Percentiles rank a stretch among this genome's conserved stretches.
Conservation (phyloP, 2,797 vertebrate genomes). For the Calcarius lapponicus region DNA sequence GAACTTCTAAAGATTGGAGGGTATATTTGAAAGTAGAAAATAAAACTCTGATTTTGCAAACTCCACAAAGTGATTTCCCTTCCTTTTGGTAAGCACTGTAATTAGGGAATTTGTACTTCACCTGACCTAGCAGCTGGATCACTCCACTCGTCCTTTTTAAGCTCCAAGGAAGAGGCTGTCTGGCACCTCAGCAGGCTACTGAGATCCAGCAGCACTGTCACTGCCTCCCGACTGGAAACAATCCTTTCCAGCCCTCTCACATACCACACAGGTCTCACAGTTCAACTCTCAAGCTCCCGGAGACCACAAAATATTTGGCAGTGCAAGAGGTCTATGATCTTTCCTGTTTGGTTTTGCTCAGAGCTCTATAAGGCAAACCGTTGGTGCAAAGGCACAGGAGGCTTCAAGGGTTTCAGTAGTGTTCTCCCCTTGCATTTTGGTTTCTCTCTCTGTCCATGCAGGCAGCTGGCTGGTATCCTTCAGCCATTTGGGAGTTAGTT, state of each 20-base stretch:
- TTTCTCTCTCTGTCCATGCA: not conserved
- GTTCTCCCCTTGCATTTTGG: not conserved
- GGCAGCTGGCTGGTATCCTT: not conserved
- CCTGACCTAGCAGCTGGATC: not conserved
- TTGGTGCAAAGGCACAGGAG: constrained; percentile 13
- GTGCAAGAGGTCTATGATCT: constrained; percentile 57
- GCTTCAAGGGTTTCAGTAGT: not conserved
- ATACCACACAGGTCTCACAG: constrained; percentile 53
- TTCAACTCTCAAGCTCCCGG: constrained; percentile 49
- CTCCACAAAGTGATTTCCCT: not conserved
- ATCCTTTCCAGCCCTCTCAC: constrained; percentile 60
- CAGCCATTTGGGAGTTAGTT: not conserved
- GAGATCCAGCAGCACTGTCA: constrained; percentile 5
- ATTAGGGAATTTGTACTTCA: not conserved
- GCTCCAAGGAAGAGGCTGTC: not conserved
- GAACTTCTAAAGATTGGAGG: not conserved
- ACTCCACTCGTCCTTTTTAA: not conserved
- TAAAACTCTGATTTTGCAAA: not conserved
- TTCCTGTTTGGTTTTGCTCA: constrained; percentile 74
- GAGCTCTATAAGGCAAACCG: constrained; percentile 22
- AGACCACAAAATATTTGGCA: constrained; percentile 74
- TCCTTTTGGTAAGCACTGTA: not conserved
- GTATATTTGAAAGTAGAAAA: not conserved
- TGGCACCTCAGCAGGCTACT: constrained; percentile 7
- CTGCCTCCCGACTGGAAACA: constrained; percentile 8